Percentiles rank a stretch among this genome's conserved stretches.
Evolutionary conservation across 1,140 invertebrate species (phyloP).

Genomic region (Brachionus manjavacas): DNA sequence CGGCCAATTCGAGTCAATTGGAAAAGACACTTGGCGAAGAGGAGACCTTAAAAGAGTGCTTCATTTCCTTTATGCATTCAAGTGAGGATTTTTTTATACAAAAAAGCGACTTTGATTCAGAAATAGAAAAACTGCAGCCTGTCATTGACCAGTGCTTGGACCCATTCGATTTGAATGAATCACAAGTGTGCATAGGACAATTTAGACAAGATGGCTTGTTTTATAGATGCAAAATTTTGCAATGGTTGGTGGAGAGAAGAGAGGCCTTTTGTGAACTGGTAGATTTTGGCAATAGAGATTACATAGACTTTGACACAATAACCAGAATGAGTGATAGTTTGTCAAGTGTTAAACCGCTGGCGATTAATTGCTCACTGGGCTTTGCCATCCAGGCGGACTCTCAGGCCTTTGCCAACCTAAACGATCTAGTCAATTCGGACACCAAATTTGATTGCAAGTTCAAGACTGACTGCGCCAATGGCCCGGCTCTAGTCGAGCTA

Average conservation of each 20-base stretch:
- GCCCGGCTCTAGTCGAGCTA: background rate
- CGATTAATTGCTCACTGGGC: background rate
- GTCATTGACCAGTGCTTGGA: slow-evolving; percentile 13
- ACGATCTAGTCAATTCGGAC: slow-evolving; percentile 20
- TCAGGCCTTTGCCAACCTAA: background rate
- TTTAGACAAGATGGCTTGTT: background rate
- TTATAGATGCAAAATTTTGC: slow-evolving; percentile 29
- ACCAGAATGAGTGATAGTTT: slow-evolving; percentile 26
- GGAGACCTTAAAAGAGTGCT: background rate
- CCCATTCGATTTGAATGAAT: background rate
- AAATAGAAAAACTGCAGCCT: slow-evolving; percentile 11
- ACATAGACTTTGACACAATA: background rate
- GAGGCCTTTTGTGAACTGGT: slow-evolving; percentile 13
- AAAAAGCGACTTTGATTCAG: background rate
- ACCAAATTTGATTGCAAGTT: background rate
- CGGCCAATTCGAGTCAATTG: slow-evolving; percentile 20
- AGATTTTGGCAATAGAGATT: slow-evolving; percentile 28
- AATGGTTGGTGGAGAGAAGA: background rate
- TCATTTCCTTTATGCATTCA: background rate
- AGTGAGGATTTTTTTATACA: slow-evolving; percentile 20
- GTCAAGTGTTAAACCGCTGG: background rate
- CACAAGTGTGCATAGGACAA: slow-evolving; percentile 10
- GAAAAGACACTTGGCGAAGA: background rate
- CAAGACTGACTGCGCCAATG: background rate
- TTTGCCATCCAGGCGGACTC: background rate